These are phyloP conservation scores for Eublepharis macularius DNA, from an alignment of 2,113 vertebrate genomes.

Conservation along the genomic window DNA sequence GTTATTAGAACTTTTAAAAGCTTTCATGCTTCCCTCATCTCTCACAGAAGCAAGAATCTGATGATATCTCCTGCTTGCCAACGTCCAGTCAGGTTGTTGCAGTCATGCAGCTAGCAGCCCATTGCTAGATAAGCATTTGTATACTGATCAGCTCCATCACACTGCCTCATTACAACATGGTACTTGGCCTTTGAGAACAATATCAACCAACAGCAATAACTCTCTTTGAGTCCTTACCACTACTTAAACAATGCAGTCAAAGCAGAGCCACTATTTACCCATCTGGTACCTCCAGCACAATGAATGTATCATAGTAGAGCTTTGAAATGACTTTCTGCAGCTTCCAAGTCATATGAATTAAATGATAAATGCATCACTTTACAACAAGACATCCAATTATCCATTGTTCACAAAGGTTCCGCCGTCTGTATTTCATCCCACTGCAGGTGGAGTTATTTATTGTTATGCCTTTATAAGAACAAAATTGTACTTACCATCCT, in stretches of 20 bases:
- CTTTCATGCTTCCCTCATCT: background rate
- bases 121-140: background rate
- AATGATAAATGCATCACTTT: background rate
- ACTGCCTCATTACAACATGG: background rate
- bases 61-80: background rate
- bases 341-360: background rate
- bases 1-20: background rate
- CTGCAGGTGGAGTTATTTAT: background rate
- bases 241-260: background rate
- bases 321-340: background rate
- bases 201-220: background rate
- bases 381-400: background rate
- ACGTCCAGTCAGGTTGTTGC: background rate
- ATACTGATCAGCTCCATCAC: background rate
- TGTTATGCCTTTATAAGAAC: accelerated
- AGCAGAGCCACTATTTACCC: background rate
- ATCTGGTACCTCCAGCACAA: background rate
- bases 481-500: slow-evolving; percentile 84
- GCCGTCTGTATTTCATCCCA: background rate
- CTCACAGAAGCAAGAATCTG: background rate
- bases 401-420: background rate
- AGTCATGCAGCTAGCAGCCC: background rate
- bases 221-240: accelerated
- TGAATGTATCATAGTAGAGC: background rate
- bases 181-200: background rate